Conservation (phyloP, 2,888 invertebrate genomes). For the Phortica magna region DNA sequence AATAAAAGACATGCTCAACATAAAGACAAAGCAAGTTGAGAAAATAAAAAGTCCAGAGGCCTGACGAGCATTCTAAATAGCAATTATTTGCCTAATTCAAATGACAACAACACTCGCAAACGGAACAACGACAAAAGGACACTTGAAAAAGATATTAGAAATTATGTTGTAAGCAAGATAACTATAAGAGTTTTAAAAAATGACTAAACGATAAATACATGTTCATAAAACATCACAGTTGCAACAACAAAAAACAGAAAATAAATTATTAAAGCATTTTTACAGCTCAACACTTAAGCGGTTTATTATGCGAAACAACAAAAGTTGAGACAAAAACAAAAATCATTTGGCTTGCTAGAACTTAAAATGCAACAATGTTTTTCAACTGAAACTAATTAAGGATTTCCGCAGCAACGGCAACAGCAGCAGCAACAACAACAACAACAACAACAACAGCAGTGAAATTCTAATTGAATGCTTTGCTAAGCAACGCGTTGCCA, state of each 20-base stretch:
- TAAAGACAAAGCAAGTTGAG: not conserved
- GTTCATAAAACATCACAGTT: not conserved
- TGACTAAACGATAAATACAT: not conserved
- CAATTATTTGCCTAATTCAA: slow-evolving; percentile 74
- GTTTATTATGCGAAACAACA: not conserved
- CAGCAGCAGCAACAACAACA: slow-evolving; percentile 15
- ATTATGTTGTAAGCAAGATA: not conserved
- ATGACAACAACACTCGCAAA: slow-evolving; percentile 55
- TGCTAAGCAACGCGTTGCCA: slow-evolving; percentile 24
- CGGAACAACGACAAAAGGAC: slow-evolving; percentile 39
- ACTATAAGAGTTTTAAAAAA: slow-evolving; percentile 8
- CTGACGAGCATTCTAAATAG: slow-evolving; percentile 75
- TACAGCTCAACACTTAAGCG: not conserved
- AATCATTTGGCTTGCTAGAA: not conserved
- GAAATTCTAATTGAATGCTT: not conserved
- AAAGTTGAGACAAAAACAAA: not conserved
- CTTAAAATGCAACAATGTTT: slow-evolving; percentile 26
- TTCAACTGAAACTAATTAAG: slow-evolving; percentile 22
- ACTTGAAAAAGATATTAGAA: slow-evolving; percentile 44
- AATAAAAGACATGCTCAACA: slow-evolving; percentile 41
- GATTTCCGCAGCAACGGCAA: not conserved
- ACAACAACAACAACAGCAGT: not conserved
- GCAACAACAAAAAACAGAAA: slow-evolving; percentile 40
- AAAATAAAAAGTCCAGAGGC: slow-evolving; percentile 50
- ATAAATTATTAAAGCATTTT: not conserved